Percentiles rank a stretch among this genome's conserved stretches.
Conservation (phyloP, 2,113 vertebrate species). For the Bungarus multicinctus region DNA sequence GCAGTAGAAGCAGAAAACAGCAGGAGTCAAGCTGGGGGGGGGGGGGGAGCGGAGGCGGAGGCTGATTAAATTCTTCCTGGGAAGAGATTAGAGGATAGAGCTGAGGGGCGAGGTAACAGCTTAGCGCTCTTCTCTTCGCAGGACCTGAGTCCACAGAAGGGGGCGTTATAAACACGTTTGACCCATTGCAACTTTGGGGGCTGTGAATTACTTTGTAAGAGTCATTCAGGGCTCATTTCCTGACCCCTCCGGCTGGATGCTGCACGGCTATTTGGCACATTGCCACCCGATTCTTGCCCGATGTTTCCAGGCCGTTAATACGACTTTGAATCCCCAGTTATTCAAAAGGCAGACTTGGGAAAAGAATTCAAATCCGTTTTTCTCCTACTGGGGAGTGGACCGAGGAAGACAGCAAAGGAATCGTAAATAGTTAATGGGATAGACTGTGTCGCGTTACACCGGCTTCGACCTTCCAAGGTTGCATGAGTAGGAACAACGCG, state of each 20-base stretch:
- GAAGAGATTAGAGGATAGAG: slow-evolving; percentile 45
- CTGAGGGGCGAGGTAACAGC: background rate
- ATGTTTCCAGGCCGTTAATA: background rate
- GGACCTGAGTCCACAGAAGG: background rate
- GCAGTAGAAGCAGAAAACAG: slow-evolving; percentile 20
- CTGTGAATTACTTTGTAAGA: background rate
- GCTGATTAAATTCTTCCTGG: slow-evolving; percentile 56
- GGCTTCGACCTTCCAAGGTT: background rate
- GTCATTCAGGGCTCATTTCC: background rate
- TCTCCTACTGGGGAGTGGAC: background rate
- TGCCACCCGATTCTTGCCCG: background rate
- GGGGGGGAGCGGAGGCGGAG: slow-evolving; percentile 21
- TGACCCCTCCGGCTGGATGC: background rate
- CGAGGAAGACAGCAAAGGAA: background rate
- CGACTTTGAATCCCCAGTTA: background rate
- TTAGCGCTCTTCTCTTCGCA: background rate
- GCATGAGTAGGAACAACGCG: background rate
- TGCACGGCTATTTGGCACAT: background rate
- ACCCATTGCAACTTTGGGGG: background rate
- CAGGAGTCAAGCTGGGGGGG: background rate
- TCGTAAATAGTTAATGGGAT: background rate
- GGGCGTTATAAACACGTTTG: background rate
- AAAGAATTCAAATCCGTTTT: background rate
- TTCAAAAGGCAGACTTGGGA: no score
- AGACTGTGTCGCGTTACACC: background rate